These are phyloP conservation scores for Temnopleurus reevesii DNA, from an alignment of 53 echinoderm and acorn worm genomes.

Conservation along the genomic window DNA sequence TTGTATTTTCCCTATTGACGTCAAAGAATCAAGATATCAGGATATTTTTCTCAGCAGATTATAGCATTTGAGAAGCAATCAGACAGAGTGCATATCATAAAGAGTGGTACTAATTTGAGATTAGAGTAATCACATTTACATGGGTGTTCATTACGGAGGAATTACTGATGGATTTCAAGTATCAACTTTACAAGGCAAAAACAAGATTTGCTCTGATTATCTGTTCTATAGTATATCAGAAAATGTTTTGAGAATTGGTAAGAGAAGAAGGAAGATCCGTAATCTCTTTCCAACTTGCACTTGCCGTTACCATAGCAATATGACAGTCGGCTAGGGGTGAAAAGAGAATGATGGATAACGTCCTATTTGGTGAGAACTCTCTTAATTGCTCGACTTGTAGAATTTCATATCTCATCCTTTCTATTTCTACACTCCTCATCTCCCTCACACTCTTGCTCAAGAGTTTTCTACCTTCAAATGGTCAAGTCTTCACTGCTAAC, in stretches of 20 bases:
- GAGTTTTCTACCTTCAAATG: not conserved
- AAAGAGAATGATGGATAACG: not conserved
- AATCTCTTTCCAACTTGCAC: not conserved
- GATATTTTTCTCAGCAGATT: no score
- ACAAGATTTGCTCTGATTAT: not conserved
- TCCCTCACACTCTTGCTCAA: not conserved
- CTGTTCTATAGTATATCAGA: not conserved
- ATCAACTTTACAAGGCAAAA: not conserved
- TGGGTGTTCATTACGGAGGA: no score
- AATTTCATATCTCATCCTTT: conserved; percentile 23
- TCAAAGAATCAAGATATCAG: no score
- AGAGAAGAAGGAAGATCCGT: not conserved
- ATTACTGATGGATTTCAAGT: not conserved
- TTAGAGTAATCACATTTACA: no score
- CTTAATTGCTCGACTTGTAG: not conserved
- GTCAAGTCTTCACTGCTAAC: conserved; percentile 10
- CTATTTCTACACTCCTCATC: not conserved
- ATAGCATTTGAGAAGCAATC: no score
- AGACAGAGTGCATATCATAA: no score
- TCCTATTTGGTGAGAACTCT: not conserved
- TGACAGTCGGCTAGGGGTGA: not conserved
- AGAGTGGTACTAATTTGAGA: no score
- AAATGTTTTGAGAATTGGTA: not conserved
- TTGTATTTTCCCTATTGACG: no score
- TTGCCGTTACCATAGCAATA: not conserved